Percentiles rank a stretch among this genome's conserved stretches.
Conservation (phyloP, 2,113 vertebrate species). For the Hystrix brachyura region DNA sequence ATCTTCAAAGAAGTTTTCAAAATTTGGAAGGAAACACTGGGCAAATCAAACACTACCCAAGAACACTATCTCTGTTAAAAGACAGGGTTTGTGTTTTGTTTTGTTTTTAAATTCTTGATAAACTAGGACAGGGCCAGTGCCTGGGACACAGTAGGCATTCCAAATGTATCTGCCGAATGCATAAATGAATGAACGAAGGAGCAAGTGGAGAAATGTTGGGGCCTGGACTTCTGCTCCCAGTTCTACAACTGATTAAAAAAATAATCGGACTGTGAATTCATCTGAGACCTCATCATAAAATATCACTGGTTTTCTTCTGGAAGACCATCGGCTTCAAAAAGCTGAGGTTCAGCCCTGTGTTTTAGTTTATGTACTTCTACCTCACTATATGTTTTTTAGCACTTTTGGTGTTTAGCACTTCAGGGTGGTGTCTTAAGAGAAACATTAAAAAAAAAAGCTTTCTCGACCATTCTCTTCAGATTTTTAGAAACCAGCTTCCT, state of each 20-base stretch:
- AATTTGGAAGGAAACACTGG: conserved; percentile 28
- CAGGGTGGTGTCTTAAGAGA: not conserved
- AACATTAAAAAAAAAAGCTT: not conserved
- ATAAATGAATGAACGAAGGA: not conserved
- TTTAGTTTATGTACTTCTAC: not conserved
- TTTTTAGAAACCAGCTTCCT: conserved; percentile 38
- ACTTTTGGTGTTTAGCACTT: not conserved
- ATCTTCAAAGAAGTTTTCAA: conserved; percentile 27
- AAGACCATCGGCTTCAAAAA: not conserved
- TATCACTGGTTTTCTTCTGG: not conserved
- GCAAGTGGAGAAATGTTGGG: not conserved
- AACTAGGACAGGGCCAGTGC: not conserved
- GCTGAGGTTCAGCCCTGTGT: not conserved
- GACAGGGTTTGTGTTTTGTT: not conserved
- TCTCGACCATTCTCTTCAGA: conserved; percentile 11
- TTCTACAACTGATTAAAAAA: not conserved
- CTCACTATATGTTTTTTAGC: not conserved
- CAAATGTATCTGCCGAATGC: not conserved
- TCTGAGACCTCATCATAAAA: not conserved
- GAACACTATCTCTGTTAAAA: not conserved
- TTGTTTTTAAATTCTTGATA: not conserved
- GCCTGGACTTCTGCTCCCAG: not conserved
- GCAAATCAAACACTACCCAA: not conserved
- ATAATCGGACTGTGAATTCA: not conserved
- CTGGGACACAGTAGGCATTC: not conserved